Percentiles rank a stretch among this genome's conserved stretches.
phyloP scores from a whole-genome alignment of 1,140 invertebrate species.

The Mizuhopecten yessoensis region DNA sequence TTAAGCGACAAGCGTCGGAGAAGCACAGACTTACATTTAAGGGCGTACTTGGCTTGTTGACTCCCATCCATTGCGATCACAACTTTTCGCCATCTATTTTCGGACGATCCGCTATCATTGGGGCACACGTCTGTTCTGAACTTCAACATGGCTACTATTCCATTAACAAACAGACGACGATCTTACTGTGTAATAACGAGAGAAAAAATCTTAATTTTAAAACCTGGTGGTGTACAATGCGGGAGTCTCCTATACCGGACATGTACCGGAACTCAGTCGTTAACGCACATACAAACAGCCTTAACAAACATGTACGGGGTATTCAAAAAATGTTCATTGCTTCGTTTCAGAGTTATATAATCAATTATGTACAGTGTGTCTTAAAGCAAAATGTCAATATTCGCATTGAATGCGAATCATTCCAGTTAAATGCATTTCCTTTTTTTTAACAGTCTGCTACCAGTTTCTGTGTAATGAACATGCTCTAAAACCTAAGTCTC shows the following conservation, averaged over 20 bases:
- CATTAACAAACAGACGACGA: background rate
- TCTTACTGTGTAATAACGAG: background rate
- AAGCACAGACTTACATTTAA: conserved; percentile 69
- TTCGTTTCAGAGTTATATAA: no score
- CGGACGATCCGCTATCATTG: background rate
- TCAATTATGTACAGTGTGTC: no score
- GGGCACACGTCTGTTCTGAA: background rate
- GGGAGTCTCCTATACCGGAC: background rate
- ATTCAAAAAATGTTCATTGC: background rate
- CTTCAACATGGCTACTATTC: background rate
- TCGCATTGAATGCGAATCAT: no score
- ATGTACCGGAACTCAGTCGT: background rate
- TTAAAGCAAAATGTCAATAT: no score
- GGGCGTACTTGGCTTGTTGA: conserved; percentile 68
- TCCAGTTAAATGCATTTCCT: no score
- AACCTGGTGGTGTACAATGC: background rate
- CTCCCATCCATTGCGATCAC: conserved; percentile 73
- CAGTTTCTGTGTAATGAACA: no score
- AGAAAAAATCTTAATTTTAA: background rate
- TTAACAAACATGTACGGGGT: background rate
- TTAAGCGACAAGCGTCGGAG: background rate
- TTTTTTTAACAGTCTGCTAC: no score
- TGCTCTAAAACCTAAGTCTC: no score
- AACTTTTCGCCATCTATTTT: conserved; percentile 50
- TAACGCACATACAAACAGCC: background rate